A percentile compares a stretch with the other conserved stretches of the same genome.
phyloP scores from a whole-genome alignment of 2,888 invertebrate genomes.

The Theretra japonica region DNA sequence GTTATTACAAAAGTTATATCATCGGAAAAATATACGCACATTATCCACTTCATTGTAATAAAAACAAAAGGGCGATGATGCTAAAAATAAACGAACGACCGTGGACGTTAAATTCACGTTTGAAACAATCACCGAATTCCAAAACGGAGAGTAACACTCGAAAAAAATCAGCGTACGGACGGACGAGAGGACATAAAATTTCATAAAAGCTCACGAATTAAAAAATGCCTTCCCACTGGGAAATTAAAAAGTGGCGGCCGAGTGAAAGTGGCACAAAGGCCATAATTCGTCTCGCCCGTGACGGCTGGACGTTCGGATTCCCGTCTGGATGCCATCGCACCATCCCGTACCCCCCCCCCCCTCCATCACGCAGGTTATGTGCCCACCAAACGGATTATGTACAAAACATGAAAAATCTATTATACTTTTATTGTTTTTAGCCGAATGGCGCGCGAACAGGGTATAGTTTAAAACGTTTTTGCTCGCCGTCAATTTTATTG shows the following conservation, averaged over 20 bases:
- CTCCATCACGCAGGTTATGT: slow-evolving; percentile 22
- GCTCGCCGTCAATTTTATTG: slow-evolving; percentile 70
- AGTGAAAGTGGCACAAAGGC: slow-evolving; percentile 79
- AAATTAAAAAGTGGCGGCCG: slow-evolving; percentile 73
- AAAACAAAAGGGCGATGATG: slow-evolving; percentile 9
- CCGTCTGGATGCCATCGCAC: slow-evolving; percentile 59
- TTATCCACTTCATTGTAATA: slow-evolving; percentile 4
- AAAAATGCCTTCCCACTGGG: slow-evolving; percentile 74
- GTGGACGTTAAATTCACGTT: slow-evolving; percentile 31
- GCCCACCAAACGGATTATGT: slow-evolving; percentile 59
- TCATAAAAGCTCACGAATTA: slow-evolving; percentile 77
- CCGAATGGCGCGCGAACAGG: slow-evolving; percentile 64
- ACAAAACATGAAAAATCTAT: slow-evolving; percentile 78
- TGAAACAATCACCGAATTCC: slow-evolving; percentile 63
- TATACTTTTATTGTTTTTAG: slow-evolving; percentile 71
- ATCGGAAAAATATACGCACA: no score
- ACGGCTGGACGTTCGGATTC: slow-evolving; percentile 63
- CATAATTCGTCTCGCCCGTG: slow-evolving; percentile 77
- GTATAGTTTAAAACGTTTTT: slow-evolving; percentile 65
- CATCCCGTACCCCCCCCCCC: neutral
- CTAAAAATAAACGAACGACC: slow-evolving; percentile 41
- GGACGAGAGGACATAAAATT: slow-evolving; percentile 67
- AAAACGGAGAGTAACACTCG: slow-evolving; percentile 49
- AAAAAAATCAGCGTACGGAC: slow-evolving; percentile 66
- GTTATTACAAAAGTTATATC: no score